Evolutionary conservation across 2,888 invertebrate species (phyloP).

Genomic region (Phengaris alcon): DNA sequence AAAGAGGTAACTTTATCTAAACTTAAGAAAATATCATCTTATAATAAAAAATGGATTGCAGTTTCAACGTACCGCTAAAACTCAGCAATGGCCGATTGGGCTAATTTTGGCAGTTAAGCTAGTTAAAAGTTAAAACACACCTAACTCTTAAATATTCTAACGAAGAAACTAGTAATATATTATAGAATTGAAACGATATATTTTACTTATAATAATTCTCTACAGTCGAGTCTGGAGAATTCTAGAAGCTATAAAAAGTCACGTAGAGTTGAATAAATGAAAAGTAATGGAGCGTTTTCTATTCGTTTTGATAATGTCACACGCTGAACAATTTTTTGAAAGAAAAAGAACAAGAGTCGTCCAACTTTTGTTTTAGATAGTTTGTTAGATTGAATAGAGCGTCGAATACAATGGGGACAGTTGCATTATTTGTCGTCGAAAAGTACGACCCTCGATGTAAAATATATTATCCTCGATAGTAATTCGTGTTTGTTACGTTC

Average conservation of each 20-base stretch:
- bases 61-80: no score
- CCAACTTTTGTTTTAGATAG: constrained; percentile 26
- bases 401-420: constrained; percentile 17
- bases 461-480: not conserved
- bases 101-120: no score
- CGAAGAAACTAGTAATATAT: not conserved
- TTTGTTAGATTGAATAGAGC: constrained; percentile 28
- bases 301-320: constrained; percentile 13
- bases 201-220: constrained; percentile 17
- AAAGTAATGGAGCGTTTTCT: constrained; percentile 22
- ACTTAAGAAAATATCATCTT: no score
- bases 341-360: constrained; percentile 11
- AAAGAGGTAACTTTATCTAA: not conserved
- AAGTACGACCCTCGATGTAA: not conserved
- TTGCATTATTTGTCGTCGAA: constrained; percentile 11
- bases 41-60: no score
- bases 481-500: not conserved
- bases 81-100: no score
- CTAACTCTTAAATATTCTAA: not conserved
- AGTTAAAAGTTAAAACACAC: not conserved
- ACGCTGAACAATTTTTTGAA: constrained; percentile 23
- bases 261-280: constrained; percentile 21
- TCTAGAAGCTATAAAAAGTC: constrained; percentile 20
- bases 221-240: constrained; percentile 8
- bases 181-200: not conserved